phyloP scores from a whole-genome alignment of 37 sponge, comb jelly and placozoan genomes.

The Bolinopsis microptera region DNA sequence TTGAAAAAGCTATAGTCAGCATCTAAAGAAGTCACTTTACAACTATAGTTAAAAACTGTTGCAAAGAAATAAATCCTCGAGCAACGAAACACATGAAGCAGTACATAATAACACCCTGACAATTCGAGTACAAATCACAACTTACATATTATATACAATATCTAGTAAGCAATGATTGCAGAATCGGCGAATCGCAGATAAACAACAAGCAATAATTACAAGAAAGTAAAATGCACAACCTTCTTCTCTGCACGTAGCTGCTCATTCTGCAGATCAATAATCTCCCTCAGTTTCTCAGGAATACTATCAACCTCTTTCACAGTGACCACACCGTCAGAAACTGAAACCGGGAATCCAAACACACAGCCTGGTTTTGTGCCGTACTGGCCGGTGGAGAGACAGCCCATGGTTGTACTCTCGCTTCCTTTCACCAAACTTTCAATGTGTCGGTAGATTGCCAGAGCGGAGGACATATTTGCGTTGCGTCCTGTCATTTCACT shows the following conservation, averaged over 20 bases:
- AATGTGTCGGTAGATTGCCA: slow-evolving; percentile 28
- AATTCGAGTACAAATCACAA: too few relatives aligned
- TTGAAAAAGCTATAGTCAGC: too few relatives aligned
- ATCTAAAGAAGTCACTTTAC: too few relatives aligned
- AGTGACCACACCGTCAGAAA: slow-evolving; percentile 28
- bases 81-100: too few relatives aligned
- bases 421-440: background rate
- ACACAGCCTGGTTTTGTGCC: background rate
- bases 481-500: background rate
- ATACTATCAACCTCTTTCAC: background rate
- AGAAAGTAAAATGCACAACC: background rate
- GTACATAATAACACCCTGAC: too few relatives aligned
- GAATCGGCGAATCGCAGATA: too few relatives aligned
- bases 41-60: too few relatives aligned
- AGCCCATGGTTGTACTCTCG: background rate
- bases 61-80: too few relatives aligned
- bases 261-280: background rate
- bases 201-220: background rate
- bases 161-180: background rate
- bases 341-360: slow-evolving; percentile 46
- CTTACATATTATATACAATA: too few relatives aligned
- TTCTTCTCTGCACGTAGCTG: slow-evolving; percentile 39
- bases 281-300: background rate
- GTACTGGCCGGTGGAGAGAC: background rate
- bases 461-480: background rate